A percentile compares a stretch with the other conserved stretches of the same genome.
These are phyloP conservation scores for Phainopepla nitens DNA, from an alignment of 2,113 vertebrate species.

Conservation along the genomic window DNA sequence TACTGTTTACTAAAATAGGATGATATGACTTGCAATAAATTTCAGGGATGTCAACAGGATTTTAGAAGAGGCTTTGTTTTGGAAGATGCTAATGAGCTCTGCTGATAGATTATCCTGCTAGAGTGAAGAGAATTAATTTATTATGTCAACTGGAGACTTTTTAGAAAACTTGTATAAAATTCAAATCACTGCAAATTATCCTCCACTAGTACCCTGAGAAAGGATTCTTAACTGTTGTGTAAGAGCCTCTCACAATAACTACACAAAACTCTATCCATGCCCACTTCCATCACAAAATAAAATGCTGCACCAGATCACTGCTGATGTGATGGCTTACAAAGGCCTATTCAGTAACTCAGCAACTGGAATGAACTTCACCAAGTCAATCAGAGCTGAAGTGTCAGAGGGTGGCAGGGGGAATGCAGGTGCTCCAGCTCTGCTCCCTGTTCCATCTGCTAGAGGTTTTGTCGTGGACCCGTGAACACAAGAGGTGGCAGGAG, in stretches of 20 bases:
- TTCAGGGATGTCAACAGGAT: constrained; percentile 23
- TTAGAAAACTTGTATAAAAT: constrained; percentile 21
- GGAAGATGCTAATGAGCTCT: constrained; percentile 39
- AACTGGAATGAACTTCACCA: not conserved
- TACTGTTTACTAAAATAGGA: not conserved
- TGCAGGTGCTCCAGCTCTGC: not conserved
- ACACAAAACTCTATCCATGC: not conserved
- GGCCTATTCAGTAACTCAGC: not conserved
- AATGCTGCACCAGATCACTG: not conserved
- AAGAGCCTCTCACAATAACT: not conserved
- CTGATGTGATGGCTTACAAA: not conserved
- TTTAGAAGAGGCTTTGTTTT: constrained; percentile 34
- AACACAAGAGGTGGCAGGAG: not conserved
- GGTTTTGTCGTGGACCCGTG: not conserved
- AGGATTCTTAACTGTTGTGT: not conserved
- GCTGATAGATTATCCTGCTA: constrained; percentile 9
- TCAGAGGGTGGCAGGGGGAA: not conserved
- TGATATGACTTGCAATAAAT: constrained; percentile 13
- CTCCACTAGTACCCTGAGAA: not conserved
- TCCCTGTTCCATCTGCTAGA: not conserved
- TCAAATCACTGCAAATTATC: not conserved
- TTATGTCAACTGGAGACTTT: constrained; percentile 15
- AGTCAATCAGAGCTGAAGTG: not conserved
- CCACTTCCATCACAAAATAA: not conserved
- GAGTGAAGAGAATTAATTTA: constrained; percentile 11